Conservation (phyloP, 2,113 vertebrate genomes). For the Oreochromis aureus region DNA sequence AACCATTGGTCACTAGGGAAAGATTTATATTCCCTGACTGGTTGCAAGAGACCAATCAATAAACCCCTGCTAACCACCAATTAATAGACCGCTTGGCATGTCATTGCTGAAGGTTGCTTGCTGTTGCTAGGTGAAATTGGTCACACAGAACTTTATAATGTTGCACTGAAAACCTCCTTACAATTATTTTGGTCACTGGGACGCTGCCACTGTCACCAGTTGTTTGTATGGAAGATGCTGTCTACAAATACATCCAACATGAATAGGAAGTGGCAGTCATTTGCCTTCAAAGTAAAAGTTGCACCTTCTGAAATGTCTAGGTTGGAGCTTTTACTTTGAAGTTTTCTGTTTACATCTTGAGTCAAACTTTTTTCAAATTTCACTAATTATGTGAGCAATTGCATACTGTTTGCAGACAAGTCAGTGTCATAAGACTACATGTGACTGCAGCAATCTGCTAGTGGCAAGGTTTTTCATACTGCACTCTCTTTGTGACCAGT, state of each 20-base stretch:
- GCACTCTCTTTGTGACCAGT: not conserved
- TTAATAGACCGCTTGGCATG: not conserved
- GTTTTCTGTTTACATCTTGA: not conserved
- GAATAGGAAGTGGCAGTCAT: not conserved
- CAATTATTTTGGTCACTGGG: not conserved
- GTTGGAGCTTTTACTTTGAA: not conserved
- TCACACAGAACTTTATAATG: not conserved
- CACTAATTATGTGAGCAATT: not conserved
- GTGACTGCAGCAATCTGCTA: not conserved
- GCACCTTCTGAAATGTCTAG: not conserved
- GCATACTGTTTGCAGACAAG: not conserved
- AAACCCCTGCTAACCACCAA: not conserved
- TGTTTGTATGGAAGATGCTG: not conserved
- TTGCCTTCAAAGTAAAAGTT: not conserved
- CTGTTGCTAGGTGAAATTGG: not conserved
- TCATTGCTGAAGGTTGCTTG: not conserved
- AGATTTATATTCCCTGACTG: not conserved
- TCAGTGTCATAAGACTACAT: not conserved
- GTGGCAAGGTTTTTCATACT: not conserved
- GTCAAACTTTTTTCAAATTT: not conserved
- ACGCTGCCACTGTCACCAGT: not conserved
- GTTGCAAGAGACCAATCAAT: not conserved
- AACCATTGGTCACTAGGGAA: not conserved
- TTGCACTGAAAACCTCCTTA: not conserved
- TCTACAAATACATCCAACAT: not conserved